Evolutionary conservation across 2,113 vertebrate species (phyloP), one percentile per base, ranked within the genome.

Genomic region (Carlito syrichta): DNA sequence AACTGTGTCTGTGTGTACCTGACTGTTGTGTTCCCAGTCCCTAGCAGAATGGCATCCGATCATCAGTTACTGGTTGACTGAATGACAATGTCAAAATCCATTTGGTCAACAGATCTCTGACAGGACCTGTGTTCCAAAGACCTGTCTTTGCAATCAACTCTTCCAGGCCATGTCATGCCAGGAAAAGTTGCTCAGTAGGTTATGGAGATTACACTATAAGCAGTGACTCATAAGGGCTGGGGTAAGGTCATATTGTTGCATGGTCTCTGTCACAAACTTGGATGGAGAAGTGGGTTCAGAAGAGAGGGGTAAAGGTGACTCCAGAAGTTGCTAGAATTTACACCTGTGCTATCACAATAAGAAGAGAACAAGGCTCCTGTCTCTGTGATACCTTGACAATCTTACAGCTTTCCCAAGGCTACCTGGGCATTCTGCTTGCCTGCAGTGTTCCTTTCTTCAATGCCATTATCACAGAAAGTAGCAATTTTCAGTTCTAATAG

Each of bases 51-150:
- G 50, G 23, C n/a, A 77, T 52, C 62, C 40, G 23, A 62, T 7
- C 32, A 45, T 27, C 22, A 69, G 5, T 45, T 79, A 9, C 14
- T 13, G 27, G 56, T 12, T 68, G 27, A 66, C 2, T 23, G 35
- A 63, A 83, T 50, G 81, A 30, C 62, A 84, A 27, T 3, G 1
- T 91, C 86, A 50, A 27, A 38, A 96, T 88, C 77, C n/a, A 74
- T 10, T 23, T 22, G 45, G 54, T 54, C 35, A 45, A 17, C 50
- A 81, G 38, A 71, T 22, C 27, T 89, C 35, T 81, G 56, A 62
- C 6, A 16, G 19, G 66, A 83, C 50, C 32, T 71, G 13, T 3
- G 10, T 40, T 45, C 25, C 30, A n/a, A 8, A 88, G 32, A 45
- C 8, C 32, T 30, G 6, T 73, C 54, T 79, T 79, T n/a, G 19